Conservation (phyloP, 2,888 invertebrate genomes). For the Netelia inedita region DNA sequence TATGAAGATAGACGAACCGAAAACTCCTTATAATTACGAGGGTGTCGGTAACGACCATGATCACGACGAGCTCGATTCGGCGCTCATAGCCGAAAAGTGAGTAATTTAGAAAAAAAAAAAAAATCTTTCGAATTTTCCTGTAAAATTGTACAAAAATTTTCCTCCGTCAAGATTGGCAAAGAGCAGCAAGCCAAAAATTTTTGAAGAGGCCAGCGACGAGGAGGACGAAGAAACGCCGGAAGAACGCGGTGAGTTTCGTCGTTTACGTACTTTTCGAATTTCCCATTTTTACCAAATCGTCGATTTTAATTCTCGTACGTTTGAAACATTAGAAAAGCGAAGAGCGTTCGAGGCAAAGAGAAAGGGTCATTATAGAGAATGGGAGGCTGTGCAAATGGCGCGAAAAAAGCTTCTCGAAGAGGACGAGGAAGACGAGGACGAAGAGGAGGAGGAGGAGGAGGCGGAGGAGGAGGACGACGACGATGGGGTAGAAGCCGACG, state of each 20-base stretch:
- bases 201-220: slow-evolving; percentile 83
- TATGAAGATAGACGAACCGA: slow-evolving; percentile 99
- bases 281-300: neutral
- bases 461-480: slow-evolving; percentile 48
- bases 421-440: slow-evolving; percentile 92
- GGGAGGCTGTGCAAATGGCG: slow-evolving; percentile 96
- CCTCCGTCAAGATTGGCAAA: slow-evolving; percentile 81
- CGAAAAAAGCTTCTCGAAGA: slow-evolving; percentile 96
- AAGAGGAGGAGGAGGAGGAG: slow-evolving; percentile 80
- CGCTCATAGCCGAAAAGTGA: slow-evolving; percentile 92
- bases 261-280: neutral
- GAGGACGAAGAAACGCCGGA: slow-evolving; percentile 86
- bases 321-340: slow-evolving; percentile 87
- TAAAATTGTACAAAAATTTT: neutral
- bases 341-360: slow-evolving; percentile 96
- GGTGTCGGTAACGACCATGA: slow-evolving; percentile 87
- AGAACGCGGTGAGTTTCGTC: slow-evolving; percentile 83
- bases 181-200: slow-evolving; percentile 85
- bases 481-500: slow-evolving; percentile 66
- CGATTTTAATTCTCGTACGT: slow-evolving; percentile 24
- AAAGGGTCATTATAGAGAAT: slow-evolving; percentile 99
- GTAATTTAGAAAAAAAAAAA: slow-evolving; percentile 65
- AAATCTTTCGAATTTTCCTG: slow-evolving; percentile 3
- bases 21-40: slow-evolving; percentile 94
- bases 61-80: slow-evolving; percentile 88